A percentile compares a stretch with the other conserved stretches of the same genome.
Conservation (phyloP, 2,888 invertebrate species). For the Erebia aethiops region DNA sequence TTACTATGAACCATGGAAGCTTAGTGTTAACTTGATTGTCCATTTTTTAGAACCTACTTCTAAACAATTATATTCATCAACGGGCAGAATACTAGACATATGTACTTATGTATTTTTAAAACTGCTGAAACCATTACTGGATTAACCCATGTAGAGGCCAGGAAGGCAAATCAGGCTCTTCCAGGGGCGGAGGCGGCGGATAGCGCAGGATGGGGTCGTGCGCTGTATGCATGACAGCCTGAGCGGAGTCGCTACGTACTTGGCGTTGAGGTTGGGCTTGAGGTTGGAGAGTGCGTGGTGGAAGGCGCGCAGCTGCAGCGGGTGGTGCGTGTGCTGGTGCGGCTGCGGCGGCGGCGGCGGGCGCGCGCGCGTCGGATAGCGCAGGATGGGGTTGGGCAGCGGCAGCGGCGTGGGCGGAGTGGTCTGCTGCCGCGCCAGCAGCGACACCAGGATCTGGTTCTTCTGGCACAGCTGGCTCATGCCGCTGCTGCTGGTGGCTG, state of each 20-base stretch:
- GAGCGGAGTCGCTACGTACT: constrained; percentile 38
- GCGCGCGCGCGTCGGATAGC: constrained; percentile 53
- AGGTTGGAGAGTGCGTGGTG: constrained; percentile 50
- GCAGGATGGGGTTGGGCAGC: constrained; percentile 87
- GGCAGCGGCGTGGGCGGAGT: constrained; percentile 86
- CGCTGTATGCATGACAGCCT: no score
- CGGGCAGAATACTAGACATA: no score
- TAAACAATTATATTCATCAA: no score
- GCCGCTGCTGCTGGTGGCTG: constrained; percentile 60
- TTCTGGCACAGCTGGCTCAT: constrained; percentile 90
- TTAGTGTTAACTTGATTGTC: not conserved
- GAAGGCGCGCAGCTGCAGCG: constrained; percentile 42
- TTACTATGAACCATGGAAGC: constrained; percentile 40
- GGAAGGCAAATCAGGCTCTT: no score
- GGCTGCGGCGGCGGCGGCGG: constrained; percentile 55
- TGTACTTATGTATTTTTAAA: no score
- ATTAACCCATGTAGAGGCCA: no score
- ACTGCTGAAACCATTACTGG: no score
- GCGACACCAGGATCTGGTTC: constrained; percentile 92
- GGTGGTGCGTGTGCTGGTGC: constrained; percentile 46
- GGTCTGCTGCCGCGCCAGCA: constrained; percentile 89
- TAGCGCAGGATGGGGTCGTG: no score
- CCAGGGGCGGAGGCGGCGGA: no score
- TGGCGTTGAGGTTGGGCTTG: constrained; percentile 40
- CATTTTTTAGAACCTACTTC: no score